Conservation (phyloP, 2,888 invertebrate genomes). For the Tetragnatha montana region DNA sequence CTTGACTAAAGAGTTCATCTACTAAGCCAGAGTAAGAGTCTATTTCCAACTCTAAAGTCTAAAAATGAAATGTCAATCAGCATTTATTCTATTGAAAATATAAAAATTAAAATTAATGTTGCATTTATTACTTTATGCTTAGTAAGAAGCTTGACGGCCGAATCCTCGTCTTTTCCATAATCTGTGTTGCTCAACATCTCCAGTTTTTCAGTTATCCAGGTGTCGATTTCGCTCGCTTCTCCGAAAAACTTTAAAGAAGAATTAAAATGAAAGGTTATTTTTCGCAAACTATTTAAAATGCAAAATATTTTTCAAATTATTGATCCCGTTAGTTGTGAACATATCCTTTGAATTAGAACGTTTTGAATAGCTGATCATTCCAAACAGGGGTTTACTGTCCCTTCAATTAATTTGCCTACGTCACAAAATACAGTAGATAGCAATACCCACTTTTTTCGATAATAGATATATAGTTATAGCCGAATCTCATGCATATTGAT, state of each 20-base stretch:
- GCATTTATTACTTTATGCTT: conserved; percentile 85
- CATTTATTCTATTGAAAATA: not conserved
- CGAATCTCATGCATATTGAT: no score
- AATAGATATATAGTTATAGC: no score
- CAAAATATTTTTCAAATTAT: not conserved
- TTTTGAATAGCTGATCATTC: no score
- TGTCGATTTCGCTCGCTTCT: conserved; percentile 92
- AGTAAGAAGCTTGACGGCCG: conserved; percentile 93
- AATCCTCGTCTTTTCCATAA: conserved; percentile 90
- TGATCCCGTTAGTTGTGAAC: not conserved
- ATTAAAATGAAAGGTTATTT: not conserved
- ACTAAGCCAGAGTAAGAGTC: conserved; percentile 94
- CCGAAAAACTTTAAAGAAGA: conserved; percentile 83
- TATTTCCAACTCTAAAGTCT: conserved; percentile 89
- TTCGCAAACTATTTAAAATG: not conserved
- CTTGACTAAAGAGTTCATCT: conserved; percentile 83
- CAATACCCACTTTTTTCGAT: no score
- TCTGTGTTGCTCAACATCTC: conserved; percentile 87
- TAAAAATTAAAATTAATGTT: not conserved
- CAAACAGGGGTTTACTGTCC: no score
- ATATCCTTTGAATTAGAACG: no score
- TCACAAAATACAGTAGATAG: no score
- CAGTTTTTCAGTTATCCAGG: conserved; percentile 92
- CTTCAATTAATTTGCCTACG: no score
- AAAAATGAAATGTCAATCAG: not conserved